Evolutionary conservation across 2,797 vertebrate species (phyloP).

Genomic region (Chromobotia macracanthus): DNA sequence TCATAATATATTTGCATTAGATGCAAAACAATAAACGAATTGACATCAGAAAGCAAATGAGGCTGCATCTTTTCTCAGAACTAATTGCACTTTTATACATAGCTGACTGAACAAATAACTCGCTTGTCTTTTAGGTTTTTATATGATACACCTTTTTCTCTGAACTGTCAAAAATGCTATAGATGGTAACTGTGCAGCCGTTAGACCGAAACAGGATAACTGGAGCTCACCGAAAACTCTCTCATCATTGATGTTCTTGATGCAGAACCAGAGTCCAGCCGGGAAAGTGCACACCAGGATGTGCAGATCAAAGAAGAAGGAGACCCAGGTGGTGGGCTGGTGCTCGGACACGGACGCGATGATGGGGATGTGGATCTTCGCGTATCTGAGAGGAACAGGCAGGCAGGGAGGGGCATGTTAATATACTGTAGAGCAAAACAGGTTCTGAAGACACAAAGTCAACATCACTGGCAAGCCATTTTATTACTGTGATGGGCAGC

Average conservation of each 20-base stretch:
- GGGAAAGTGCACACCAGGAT: constrained; percentile 99
- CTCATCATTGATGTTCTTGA: constrained; percentile 92
- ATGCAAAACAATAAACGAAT: neutral
- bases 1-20: neutral
- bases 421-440: neutral
- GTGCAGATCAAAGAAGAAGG: constrained; percentile 99
- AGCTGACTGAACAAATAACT: too few species aligned
- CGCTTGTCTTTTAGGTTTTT: neutral
- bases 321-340: constrained; percentile 98
- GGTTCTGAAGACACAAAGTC: neutral
- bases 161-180: neutral
- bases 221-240: constrained; percentile 85
- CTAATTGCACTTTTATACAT: neutral
- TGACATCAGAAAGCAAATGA: neutral
- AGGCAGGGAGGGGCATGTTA: constrained; percentile 38
- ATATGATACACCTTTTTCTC: neutral
- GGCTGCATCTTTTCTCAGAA: neutral
- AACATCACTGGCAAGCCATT: neutral
- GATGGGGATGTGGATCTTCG: constrained; percentile 99
- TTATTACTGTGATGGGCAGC: too few species aligned
- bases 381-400: constrained; percentile 81
- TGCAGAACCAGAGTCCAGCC: constrained; percentile 99
- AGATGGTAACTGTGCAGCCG: neutral
- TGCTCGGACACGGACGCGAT: constrained; percentile 98
- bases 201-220: neutral